Conservation (phyloP, 2,888 invertebrate genomes). For the Nipponacmea schrenckii region DNA sequence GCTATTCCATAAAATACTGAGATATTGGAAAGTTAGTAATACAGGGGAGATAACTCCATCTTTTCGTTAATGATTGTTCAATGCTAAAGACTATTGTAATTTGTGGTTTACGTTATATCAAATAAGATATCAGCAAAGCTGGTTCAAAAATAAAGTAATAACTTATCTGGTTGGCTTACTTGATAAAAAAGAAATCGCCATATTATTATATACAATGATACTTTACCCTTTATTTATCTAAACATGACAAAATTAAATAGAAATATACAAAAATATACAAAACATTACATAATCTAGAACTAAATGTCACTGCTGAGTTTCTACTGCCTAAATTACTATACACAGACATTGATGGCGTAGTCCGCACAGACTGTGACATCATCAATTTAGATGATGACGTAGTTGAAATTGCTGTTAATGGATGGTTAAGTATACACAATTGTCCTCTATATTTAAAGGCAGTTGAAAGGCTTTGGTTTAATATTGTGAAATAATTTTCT, state of each 20-base stretch:
- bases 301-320: not conserved
- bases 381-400: constrained; percentile 3
- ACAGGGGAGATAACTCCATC: too few relatives aligned
- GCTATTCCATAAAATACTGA: too few relatives aligned
- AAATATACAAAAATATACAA: constrained; percentile 4
- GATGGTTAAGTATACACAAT: constrained; percentile 3
- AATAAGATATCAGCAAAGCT: too few relatives aligned
- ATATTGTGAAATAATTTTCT: constrained; percentile 46
- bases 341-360: constrained; percentile 4
- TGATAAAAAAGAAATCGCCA: too few relatives aligned
- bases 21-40: too few relatives aligned
- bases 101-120: too few relatives aligned
- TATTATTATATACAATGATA: too few relatives aligned
- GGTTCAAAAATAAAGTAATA: too few relatives aligned
- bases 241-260: not conserved
- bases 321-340: constrained; percentile 3
- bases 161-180: too few relatives aligned
- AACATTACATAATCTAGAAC: not conserved
- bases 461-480: constrained; percentile 37
- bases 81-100: too few relatives aligned
- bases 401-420: constrained; percentile 7
- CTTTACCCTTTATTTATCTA: not conserved
- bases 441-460: constrained; percentile 6
- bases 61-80: too few relatives aligned
- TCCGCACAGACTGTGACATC: not conserved